Conservation (phyloP, 2,888 invertebrate genomes). For the Torymus auratus region DNA sequence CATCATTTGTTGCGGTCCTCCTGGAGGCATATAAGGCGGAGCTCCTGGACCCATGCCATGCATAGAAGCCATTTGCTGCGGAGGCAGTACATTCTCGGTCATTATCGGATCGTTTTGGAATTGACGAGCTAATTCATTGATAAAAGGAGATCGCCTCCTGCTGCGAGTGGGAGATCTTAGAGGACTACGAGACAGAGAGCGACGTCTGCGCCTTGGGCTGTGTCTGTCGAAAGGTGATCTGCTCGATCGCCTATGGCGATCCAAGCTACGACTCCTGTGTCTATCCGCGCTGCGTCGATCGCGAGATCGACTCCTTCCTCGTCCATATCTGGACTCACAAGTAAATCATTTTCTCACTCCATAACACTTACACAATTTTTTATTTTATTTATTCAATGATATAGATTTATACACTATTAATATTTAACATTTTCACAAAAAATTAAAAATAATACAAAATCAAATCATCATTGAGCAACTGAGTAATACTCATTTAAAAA, state of each 20-base stretch:
- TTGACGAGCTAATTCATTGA: slow-evolving; percentile 73
- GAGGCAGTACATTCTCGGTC: slow-evolving; percentile 38
- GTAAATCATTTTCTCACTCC: slow-evolving; percentile 12
- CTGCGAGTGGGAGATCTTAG: slow-evolving; percentile 68
- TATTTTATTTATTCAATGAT: no score
- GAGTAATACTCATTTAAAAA: neutral
- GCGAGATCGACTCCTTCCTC: slow-evolving; percentile 70
- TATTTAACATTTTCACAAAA: no score
- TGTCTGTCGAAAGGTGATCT: slow-evolving; percentile 70
- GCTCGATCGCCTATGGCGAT: slow-evolving; percentile 68
- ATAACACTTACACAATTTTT: slow-evolving; percentile 1
- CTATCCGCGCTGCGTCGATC: slow-evolving; percentile 70
- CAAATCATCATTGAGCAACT: neutral
- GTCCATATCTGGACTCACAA: slow-evolving; percentile 32
- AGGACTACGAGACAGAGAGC: slow-evolving; percentile 67
- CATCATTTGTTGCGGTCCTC: slow-evolving; percentile 41
- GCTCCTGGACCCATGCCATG: slow-evolving; percentile 22
- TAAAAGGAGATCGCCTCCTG: slow-evolving; percentile 73
- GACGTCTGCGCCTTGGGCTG: slow-evolving; percentile 62
- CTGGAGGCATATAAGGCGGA: slow-evolving; percentile 10
- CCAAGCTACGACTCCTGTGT: slow-evolving; percentile 65
- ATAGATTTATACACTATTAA: no score
- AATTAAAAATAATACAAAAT: no score
- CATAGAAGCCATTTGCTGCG: slow-evolving; percentile 47
- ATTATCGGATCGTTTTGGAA: slow-evolving; percentile 66